Evolutionary conservation across 35 echinoderm and acorn worm species (phyloP).

Genomic region (Apostichopus parvimensis): DNA sequence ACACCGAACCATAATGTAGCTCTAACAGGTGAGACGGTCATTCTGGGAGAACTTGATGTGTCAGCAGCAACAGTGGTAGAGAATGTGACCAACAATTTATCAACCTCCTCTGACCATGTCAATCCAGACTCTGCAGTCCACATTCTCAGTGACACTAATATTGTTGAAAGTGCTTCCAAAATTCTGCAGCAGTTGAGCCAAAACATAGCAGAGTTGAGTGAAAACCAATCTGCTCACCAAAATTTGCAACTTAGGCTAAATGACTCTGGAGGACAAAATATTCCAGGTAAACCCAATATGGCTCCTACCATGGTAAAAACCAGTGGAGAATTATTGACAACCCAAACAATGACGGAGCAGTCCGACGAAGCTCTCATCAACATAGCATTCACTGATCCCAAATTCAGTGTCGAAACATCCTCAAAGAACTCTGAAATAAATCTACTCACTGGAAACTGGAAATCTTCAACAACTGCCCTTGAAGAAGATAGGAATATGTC

Average conservation of each 20-base stretch:
- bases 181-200: slow-evolving; percentile 50
- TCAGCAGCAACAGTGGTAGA: background rate
- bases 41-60: background rate
- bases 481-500: background rate
- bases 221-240: background rate
- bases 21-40: background rate
- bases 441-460: background rate
- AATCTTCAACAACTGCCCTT: background rate
- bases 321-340: background rate
- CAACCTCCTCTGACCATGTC: background rate
- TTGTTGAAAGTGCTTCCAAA: slow-evolving; percentile 46
- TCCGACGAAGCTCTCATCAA: background rate
- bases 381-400: slow-evolving; percentile 3
- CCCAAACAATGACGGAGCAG: background rate
- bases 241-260: background rate
- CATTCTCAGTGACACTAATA: background rate
- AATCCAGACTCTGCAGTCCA: background rate
- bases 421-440: too few species aligned
- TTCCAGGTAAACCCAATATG: background rate
- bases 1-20: background rate
- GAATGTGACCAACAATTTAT: background rate
- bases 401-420: too few species aligned
- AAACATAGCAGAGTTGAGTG: slow-evolving; percentile 39
- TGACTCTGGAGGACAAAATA: background rate
- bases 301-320: background rate